A percentile compares a stretch with the other conserved stretches of the same genome.
Evolutionary conservation across 1,140 invertebrate genomes (phyloP).

Genomic region (Asobara japonica): DNA sequence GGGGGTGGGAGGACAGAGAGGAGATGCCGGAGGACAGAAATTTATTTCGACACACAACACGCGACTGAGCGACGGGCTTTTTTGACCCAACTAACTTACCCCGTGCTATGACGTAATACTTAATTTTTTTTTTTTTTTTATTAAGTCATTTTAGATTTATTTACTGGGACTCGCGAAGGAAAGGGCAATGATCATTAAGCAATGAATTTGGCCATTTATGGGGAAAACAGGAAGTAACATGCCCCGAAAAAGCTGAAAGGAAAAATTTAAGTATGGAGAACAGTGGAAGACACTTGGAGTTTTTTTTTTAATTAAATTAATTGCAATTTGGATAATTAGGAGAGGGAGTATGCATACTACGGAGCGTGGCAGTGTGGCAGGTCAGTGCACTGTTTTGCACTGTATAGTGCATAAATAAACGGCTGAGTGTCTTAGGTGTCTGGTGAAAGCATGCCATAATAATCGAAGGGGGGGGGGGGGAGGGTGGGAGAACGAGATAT

Average conservation of each 20-base stretch:
- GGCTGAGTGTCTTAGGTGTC: neutral
- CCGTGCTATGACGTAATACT: neutral
- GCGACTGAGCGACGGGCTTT: slow-evolving; percentile 3
- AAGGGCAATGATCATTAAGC: no score
- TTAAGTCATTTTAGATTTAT: no score
- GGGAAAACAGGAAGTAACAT: no score
- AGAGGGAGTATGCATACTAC: neutral
- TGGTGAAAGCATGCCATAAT: slow-evolving; percentile 44
- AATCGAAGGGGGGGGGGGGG: slow-evolving; percentile 27
- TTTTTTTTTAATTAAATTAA: no score
- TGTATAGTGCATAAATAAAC: slow-evolving; percentile 11
- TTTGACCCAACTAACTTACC: neutral
- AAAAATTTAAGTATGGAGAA: no score
- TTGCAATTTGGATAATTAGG: no score
- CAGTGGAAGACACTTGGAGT: no score
- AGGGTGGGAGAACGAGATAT: neutral
- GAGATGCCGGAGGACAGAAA: slow-evolving; percentile 18
- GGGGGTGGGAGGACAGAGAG: neutral
- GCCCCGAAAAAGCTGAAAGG: no score
- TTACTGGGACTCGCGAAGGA: no score
- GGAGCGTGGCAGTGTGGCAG: slow-evolving; percentile 42
- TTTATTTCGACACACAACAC: slow-evolving; percentile 24
- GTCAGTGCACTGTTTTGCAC: slow-evolving; percentile 48
- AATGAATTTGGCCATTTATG: no score
- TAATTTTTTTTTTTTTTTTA: neutral